Base-by-base conservation (phyloP, 1,140 invertebrate species). In the Adoxophyes honmai region DNA sequence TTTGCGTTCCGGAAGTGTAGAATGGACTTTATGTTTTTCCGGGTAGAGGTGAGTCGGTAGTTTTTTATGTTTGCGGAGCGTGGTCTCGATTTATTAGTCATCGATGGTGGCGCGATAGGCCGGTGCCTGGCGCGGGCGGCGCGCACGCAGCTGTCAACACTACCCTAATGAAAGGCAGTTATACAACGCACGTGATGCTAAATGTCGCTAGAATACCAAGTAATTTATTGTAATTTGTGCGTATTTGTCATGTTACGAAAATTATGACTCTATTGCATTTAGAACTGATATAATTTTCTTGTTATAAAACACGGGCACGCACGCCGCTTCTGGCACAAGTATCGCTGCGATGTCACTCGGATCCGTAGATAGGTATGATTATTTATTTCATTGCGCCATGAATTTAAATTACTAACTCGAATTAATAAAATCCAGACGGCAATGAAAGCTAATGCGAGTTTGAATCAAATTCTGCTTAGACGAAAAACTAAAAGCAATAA, bases 101-200 rank as follows among this genome's bases (percentile, higher is more conserved):
- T 88, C 85, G 85, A 85, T 88, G 85, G 81, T 83, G 85, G 76
- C 66, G 75, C 81, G 81, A 88, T 86, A 85, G 68, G 73, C 54
- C 74, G 70, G 84, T 88, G 70, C 82, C 85, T 72, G 85, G 80
- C 81, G 75, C 85, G 80, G 65, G 65, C 80, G 76, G 81, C 83
- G 85, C 85, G 83, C 85, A 86, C 81, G 85, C 82, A 86, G 72
- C 62, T 86, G 83, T 86, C 83, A 83, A 85, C 82, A 81, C 82
- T 66, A 71, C 75, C 80, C 78, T 85, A 88, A 85, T 84, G 78
- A 80, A 85, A 78, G 79, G 73, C 81, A 74, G 74, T 86, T 82
- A 82, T 64, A 79, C 77, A 81, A 86, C 80, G 78, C 84, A 81
- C 82, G 79, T 78, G 78, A 81, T 76, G 57, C 72, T 75, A 82